A percentile compares a stretch with the other conserved stretches of the same genome.
These are phyloP conservation scores for Alcis repandata DNA, from an alignment of 2,888 invertebrate genomes.

Conservation along the genomic window DNA sequence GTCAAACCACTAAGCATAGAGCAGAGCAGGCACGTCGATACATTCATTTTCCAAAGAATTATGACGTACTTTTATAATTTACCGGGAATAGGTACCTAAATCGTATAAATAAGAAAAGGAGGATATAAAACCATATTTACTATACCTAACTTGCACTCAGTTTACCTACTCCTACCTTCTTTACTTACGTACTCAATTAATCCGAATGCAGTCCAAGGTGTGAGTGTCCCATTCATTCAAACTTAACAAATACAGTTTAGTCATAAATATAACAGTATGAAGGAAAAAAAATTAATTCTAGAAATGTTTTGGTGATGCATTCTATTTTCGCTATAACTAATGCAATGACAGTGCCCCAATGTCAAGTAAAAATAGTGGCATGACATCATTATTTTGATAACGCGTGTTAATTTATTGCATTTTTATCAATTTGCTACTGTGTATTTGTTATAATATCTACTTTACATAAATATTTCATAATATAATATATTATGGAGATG, in stretches of 20 bases:
- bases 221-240: background rate
- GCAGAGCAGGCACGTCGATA: no score
- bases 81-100: background rate
- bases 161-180: no score
- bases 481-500: background rate
- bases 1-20: no score
- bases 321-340: slow-evolving; percentile 37
- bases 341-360: slow-evolving; percentile 37
- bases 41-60: background rate
- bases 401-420: slow-evolving; percentile 8
- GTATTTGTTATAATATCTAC: background rate
- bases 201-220: background rate
- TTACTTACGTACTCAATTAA: no score
- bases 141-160: no score
- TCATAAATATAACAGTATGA: slow-evolving; percentile 11
- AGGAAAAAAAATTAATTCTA: slow-evolving; percentile 48
- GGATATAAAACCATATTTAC: no score
- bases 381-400: slow-evolving; percentile 22
- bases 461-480: background rate
- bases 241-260: background rate
- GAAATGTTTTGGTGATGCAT: slow-evolving; percentile 39
- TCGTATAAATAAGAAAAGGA: no score
- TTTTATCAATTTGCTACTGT: slow-evolving; percentile 22
- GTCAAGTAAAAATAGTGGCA: slow-evolving; percentile 15
- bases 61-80: background rate